These are phyloP conservation scores for Accipiter virgatus DNA, from an alignment of 2,113 vertebrate species.

Conservation along the genomic window DNA sequence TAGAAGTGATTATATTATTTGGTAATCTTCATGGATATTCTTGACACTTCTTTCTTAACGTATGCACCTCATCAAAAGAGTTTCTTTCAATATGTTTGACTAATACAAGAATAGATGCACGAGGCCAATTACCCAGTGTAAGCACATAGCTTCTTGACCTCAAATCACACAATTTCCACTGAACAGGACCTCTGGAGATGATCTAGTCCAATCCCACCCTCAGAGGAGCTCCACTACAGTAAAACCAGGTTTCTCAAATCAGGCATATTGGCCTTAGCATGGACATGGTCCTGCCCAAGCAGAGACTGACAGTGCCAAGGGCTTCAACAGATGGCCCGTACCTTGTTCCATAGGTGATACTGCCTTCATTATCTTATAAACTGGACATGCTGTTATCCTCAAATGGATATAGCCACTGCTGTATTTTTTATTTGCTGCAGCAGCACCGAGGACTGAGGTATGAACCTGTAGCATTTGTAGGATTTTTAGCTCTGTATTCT, in stretches of 20 bases:
- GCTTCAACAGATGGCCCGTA: background rate
- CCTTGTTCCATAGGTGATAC: background rate
- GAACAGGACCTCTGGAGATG: background rate
- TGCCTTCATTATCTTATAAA: background rate
- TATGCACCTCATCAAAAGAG: background rate
- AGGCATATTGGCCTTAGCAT: background rate
- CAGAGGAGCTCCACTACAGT: background rate
- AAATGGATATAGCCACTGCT: background rate
- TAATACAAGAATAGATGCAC: background rate
- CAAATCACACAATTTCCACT: background rate
- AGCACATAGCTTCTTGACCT: background rate
- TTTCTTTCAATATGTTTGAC: background rate
- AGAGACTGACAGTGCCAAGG: background rate
- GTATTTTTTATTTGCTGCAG: too few relatives aligned
- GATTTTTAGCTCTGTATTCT: background rate
- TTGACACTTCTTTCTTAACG: background rate
- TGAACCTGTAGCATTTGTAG: background rate
- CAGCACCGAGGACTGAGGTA: background rate
- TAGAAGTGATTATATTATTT: background rate
- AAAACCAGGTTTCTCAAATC: background rate
- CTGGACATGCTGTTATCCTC: fast-evolving
- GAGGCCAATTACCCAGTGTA: background rate
- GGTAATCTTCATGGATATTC: background rate
- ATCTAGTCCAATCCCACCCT: background rate
- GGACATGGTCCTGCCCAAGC: background rate